Conservation (phyloP, 2,888 invertebrate species). For the Meloe dianella region DNA sequence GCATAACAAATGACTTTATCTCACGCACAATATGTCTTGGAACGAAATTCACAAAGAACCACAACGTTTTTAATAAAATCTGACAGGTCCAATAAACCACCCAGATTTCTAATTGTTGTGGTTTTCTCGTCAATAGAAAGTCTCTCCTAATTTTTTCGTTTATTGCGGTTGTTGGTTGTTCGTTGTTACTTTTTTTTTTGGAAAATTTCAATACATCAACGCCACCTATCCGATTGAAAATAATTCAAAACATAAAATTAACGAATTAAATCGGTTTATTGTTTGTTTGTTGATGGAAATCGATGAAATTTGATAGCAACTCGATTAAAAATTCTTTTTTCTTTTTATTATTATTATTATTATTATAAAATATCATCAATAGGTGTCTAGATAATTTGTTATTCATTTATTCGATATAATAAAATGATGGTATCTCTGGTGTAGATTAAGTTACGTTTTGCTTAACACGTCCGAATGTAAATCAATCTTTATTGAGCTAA, state of each 20-base stretch:
- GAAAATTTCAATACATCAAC: neutral
- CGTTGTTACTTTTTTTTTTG: neutral
- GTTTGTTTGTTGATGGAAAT: neutral
- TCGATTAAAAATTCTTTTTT: neutral
- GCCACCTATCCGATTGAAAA: neutral
- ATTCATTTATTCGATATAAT: slow-evolving; percentile 4
- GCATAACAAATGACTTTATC: slow-evolving; percentile 4
- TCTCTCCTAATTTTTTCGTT: neutral
- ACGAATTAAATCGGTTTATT: too few species aligned
- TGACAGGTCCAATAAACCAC: slow-evolving; percentile 8
- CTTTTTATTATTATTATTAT: neutral
- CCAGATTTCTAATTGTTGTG: slow-evolving; percentile 13
- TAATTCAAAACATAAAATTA: neutral
- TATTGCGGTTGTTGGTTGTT: too few species aligned
- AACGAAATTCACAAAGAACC: neutral
- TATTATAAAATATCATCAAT: slow-evolving; percentile 4
- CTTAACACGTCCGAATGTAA: slow-evolving; percentile 4
- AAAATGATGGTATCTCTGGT: neutral
- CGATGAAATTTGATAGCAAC: neutral
- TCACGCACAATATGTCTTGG: neutral
- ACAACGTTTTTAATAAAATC: neutral
- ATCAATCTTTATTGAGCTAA: slow-evolving; percentile 13
- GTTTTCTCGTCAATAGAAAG: neutral
- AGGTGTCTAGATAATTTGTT: slow-evolving; percentile 8
- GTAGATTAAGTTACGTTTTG: slow-evolving; percentile 18